Conservation (phyloP, 2,797 vertebrate genomes). For the Pipistrellus pygmaeus region DNA sequence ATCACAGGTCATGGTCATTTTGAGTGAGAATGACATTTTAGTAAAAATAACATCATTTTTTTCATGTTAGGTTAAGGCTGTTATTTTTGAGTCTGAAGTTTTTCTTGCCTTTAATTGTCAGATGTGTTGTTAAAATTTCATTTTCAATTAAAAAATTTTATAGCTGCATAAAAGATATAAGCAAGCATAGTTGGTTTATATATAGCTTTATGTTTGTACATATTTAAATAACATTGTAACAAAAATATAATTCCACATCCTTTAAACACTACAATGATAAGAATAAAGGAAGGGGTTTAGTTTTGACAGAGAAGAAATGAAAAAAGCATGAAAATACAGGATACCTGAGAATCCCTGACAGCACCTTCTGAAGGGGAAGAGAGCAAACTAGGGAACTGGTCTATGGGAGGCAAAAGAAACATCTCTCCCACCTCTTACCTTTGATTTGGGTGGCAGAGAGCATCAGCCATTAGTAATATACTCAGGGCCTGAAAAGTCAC, state of each 20-base stretch:
- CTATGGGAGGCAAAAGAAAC: background rate
- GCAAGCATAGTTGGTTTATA: background rate
- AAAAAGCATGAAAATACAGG: constrained; percentile 14
- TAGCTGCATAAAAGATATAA: background rate
- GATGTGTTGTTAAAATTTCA: background rate
- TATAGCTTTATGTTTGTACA: background rate
- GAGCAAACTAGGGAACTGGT: background rate
- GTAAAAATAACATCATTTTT: background rate
- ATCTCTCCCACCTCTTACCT: background rate
- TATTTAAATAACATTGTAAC: constrained; percentile 12
- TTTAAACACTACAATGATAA: background rate
- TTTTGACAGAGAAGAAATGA: constrained; percentile 47
- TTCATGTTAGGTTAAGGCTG: background rate
- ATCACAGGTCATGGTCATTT: background rate
- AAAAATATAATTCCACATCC: background rate
- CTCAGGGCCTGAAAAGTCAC: background rate
- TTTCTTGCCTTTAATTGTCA: background rate
- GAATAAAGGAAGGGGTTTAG: background rate
- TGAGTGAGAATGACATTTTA: background rate
- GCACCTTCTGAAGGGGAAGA: background rate
- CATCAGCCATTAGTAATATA: background rate
- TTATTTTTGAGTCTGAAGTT: constrained; percentile 15
- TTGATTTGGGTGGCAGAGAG: background rate
- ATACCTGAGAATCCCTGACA: background rate
- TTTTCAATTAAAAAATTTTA: background rate